A percentile compares a stretch with the other conserved stretches of the same genome.
Conservation (phyloP, 2,113 vertebrate genomes). For the Bothrops jararaca region DNA sequence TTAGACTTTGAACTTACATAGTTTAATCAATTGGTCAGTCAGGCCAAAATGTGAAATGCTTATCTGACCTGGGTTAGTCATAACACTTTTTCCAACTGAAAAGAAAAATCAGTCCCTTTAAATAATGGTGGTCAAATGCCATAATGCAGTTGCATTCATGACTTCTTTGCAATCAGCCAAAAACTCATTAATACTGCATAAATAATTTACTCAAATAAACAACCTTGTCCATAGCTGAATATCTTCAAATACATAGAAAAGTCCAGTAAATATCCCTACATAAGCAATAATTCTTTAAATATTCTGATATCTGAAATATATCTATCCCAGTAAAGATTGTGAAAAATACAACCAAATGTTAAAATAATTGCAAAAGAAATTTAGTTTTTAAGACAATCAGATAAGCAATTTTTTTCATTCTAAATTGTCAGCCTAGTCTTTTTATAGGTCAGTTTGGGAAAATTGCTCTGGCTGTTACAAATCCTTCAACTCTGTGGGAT, state of each 20-base stretch:
- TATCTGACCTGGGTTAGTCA: background rate
- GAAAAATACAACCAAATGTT: background rate
- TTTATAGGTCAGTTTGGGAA: background rate
- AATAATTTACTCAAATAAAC: background rate
- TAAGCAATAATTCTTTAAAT: background rate
- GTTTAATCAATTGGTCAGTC: background rate
- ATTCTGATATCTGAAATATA: background rate
- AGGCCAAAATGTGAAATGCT: background rate
- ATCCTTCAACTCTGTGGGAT: background rate
- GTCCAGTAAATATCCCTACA: background rate
- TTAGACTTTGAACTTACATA: background rate
- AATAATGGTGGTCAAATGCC: background rate
- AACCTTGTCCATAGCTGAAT: background rate
- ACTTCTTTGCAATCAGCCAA: slow-evolving; percentile 9
- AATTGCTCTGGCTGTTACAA: background rate
- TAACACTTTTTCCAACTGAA: background rate
- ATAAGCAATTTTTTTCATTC: background rate
- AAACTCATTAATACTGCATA: background rate
- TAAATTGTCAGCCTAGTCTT: background rate
- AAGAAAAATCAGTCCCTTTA: background rate
- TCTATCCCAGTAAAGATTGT: background rate
- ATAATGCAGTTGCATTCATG: slow-evolving; percentile 1
- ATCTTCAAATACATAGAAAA: background rate
- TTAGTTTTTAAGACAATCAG: background rate
- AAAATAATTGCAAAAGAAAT: background rate